These are phyloP conservation scores for Falco columbarius DNA, from an alignment of 2,797 vertebrate species.

Conservation along the genomic window DNA sequence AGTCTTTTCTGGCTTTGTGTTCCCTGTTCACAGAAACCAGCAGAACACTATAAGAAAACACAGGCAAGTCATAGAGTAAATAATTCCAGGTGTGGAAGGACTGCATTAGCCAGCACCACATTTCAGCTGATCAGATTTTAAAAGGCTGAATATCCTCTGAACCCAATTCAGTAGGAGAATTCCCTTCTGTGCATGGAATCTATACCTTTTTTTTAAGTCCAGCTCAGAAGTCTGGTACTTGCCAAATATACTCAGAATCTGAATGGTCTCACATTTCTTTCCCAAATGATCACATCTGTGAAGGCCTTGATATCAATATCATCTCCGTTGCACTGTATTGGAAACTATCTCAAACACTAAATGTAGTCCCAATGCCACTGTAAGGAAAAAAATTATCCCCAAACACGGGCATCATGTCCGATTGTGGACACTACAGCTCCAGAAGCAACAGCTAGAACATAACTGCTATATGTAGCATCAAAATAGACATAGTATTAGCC, in stretches of 20 bases:
- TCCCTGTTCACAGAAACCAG: neutral
- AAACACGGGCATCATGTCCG: accelerated
- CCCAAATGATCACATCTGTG: neutral
- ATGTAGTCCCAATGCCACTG: neutral
- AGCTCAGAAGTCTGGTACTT: no score
- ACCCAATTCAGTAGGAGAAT: accelerated
- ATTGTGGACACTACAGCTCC: neutral
- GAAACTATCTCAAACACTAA: neutral
- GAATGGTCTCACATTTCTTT: neutral
- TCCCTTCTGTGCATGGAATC: neutral
- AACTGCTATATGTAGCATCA: neutral
- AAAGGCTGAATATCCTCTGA: neutral
- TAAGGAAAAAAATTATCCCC: neutral
- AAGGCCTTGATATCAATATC: accelerated
- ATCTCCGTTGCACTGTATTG: neutral
- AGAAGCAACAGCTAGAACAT: neutral
- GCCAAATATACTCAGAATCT: neutral
- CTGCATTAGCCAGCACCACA: neutral
- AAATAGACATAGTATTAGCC: neutral
- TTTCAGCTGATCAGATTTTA: neutral
- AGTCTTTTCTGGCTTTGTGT: neutral
- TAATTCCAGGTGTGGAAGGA: neutral
- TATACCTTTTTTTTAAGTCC: neutral
- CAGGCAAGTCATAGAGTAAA: neutral
- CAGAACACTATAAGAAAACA: neutral